Base-by-base conservation (phyloP, 2,888 invertebrate species). In the Dasypogon diadema region DNA sequence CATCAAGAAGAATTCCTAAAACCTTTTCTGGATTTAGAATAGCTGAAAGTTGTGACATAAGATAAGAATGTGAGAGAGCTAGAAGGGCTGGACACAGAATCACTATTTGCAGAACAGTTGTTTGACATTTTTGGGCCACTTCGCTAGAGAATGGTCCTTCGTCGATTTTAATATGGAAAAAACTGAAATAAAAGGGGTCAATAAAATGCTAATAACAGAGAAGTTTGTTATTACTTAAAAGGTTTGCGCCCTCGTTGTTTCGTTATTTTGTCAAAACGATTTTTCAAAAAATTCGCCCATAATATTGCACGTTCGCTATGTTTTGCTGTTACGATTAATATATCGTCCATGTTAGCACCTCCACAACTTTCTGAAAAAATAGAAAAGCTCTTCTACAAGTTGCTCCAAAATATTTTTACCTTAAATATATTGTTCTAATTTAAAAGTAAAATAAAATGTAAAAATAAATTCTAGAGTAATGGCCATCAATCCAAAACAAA, bases 211-310 rank as follows among this genome's bases (percentile, higher is more conserved):
- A 14, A 42, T 16, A 54, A 65, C 54, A 12, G 37, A n/a, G 30
- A 54, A 37, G 14, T 26, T 46, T 30, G 3, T 1, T 86, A 88
- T 88, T 86, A 94, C 94, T 92, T 93, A 87, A 93, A 94, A 79
- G 93, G 92, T 81, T 92, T 91, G 81, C 92, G 89, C 77, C 92
- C 93, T 82, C 93, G 90, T 83, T 94, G 93, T 78, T 92, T 91
- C 87, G 93, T 92, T 80, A 94, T 93, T 86, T 94, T 93, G 84
- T 94, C 92, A 85, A 95, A 95, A 85, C 94, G 93, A 75, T 92
- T 91, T 60, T 91, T 91, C 80, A 95, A 90, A 85, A 94, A 95
- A 83, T 92, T 92, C 16, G 93, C 93, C 92, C 95, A 93, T 72
- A 93, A 85, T 22, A 90, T 89, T 78, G 94, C 93, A 79, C 93